Evolutionary conservation across 1,140 invertebrate species (phyloP).

Genomic region (Macrostomum lignano): DNA sequence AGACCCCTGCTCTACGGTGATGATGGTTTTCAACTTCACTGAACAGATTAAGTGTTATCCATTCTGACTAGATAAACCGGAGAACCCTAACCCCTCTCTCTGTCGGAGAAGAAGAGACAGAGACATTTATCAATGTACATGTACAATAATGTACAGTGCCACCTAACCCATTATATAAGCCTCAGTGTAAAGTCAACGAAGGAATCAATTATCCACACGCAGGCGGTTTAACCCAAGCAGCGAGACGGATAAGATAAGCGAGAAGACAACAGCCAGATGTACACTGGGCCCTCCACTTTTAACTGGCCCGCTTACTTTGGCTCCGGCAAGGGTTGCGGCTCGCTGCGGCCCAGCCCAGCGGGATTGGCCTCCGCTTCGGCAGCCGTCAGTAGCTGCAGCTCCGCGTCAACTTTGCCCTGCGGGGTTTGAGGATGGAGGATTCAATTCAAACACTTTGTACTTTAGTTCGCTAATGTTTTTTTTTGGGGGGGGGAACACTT

Average conservation of each 20-base stretch:
- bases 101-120: too few species aligned
- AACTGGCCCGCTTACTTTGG: slow-evolving; percentile 46
- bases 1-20: too few species aligned
- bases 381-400: slow-evolving; percentile 50
- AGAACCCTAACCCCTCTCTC: too few species aligned
- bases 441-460: neutral
- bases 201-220: neutral
- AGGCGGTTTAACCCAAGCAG: neutral
- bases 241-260: neutral
- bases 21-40: too few species aligned
- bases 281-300: neutral
- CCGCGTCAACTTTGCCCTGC: slow-evolving; percentile 64
- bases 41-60: too few species aligned
- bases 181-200: neutral
- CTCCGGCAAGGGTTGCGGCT: slow-evolving; percentile 46
- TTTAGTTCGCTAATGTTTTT: neutral
- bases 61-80: too few species aligned
- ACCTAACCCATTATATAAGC: slow-evolving; percentile 17
- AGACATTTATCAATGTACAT: too few species aligned
- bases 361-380: slow-evolving; percentile 64
- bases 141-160: neutral
- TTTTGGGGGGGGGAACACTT: too few species aligned
- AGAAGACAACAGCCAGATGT: neutral
- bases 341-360: slow-evolving; percentile 50
- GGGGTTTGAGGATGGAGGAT: slow-evolving; percentile 2